Conservation (phyloP, 2,113 vertebrate species). For the Podarcis muralis region DNA sequence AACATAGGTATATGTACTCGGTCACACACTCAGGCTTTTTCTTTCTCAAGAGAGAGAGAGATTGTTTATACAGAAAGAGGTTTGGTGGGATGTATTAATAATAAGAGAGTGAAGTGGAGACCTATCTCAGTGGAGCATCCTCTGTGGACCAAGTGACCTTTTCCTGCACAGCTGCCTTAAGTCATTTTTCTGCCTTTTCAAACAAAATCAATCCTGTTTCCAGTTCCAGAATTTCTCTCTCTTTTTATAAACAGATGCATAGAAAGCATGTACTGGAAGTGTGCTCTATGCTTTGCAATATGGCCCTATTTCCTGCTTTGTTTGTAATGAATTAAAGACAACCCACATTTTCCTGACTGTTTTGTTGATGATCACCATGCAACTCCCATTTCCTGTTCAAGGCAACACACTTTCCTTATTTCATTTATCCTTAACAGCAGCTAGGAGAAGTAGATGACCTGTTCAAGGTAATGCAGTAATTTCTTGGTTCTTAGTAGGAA, state of each 20-base stretch:
- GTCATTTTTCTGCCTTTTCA: conserved; percentile 19
- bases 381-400: conserved; percentile 52
- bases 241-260: neutral
- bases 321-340: conserved; percentile 33
- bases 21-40: neutral
- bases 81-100: neutral
- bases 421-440: neutral
- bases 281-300: neutral
- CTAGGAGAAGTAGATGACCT: neutral
- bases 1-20: neutral
- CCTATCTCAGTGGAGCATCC: conserved; percentile 11
- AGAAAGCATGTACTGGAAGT: neutral
- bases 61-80: neutral
- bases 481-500: neutral
- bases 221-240: conserved; percentile 9
- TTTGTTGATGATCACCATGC: neutral
- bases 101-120: neutral
- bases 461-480: neutral
- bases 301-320: neutral
- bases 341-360: conserved; percentile 26
- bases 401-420: neutral
- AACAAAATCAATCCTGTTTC: neutral
- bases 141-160: neutral
- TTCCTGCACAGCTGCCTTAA: conserved; percentile 38
- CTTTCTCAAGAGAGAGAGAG: neutral